phyloP scores from a whole-genome alignment of 2,888 invertebrate species.

The Morpho helenor region DNA sequence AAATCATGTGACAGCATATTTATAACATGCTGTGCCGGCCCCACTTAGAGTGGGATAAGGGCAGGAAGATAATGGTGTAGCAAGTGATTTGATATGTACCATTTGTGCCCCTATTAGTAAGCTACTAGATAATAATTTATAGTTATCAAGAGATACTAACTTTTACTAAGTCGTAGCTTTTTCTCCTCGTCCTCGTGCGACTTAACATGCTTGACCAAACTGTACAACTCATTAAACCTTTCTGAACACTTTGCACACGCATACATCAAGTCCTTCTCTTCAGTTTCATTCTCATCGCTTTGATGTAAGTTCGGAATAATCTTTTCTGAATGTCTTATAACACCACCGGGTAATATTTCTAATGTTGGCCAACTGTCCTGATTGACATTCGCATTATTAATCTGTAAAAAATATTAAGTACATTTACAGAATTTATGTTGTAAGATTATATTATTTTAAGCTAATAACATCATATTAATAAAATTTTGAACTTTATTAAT shows the following conservation, averaged over 20 bases:
- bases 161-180: constrained; percentile 11
- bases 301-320: constrained; percentile 6
- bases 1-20: too few species aligned
- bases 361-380: constrained; percentile 63
- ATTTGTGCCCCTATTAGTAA: too few species aligned
- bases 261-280: constrained; percentile 51
- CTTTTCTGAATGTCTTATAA: constrained; percentile 55
- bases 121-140: too few species aligned
- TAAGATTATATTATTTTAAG: neutral
- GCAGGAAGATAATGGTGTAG: too few species aligned
- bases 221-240: constrained; percentile 54
- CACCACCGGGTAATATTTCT: constrained; percentile 66
- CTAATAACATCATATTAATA: too few species aligned
- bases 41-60: too few species aligned
- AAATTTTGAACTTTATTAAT: too few species aligned
- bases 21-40: too few species aligned
- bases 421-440: constrained; percentile 26
- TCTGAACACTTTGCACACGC: constrained; percentile 65
- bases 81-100: too few species aligned
- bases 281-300: constrained; percentile 11
- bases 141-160: too few species aligned
- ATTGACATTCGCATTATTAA: neutral
- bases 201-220: constrained; percentile 61
- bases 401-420: constrained; percentile 1
- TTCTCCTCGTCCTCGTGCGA: constrained; percentile 56